phyloP scores from a whole-genome alignment of 2,797 vertebrate genomes.

The Catostomus latipinnis region DNA sequence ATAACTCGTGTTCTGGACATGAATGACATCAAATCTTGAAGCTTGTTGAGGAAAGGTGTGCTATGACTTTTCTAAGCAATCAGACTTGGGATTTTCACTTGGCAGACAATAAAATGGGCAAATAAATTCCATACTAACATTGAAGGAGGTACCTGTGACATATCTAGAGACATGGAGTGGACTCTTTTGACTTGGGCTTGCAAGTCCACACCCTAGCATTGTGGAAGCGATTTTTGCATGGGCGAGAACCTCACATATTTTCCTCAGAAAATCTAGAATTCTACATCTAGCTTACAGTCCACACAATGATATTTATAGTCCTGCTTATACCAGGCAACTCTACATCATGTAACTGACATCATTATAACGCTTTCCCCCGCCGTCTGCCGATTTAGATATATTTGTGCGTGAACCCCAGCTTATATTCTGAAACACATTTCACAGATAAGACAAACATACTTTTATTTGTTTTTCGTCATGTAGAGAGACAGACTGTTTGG shows the following conservation, averaged over 20 bases:
- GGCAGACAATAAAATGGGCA: neutral
- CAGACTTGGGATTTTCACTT: neutral
- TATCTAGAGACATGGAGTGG: neutral
- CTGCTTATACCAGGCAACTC: neutral
- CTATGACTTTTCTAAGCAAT: neutral
- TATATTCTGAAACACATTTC: neutral
- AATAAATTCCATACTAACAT: neutral
- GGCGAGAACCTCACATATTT: neutral
- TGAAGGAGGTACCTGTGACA: neutral
- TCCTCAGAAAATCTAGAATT: neutral
- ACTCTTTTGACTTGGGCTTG: neutral
- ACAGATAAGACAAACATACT: neutral
- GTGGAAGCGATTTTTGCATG: neutral
- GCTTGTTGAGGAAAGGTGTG: neutral
- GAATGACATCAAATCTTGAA: neutral
- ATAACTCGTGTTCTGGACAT: neutral
- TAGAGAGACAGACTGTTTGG: neutral
- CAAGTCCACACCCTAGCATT: neutral
- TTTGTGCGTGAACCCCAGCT: neutral
- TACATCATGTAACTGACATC: too few relatives aligned
- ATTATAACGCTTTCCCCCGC: too few relatives aligned
- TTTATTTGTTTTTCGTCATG: too few relatives aligned
- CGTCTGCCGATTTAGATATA: too few relatives aligned
- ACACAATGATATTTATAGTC: neutral
- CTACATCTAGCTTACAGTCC: neutral